A percentile compares a stretch with the other conserved stretches of the same genome.
These are phyloP conservation scores for Nesospiza acunhae DNA, from an alignment of 2,113 vertebrate genomes.

Conservation along the genomic window DNA sequence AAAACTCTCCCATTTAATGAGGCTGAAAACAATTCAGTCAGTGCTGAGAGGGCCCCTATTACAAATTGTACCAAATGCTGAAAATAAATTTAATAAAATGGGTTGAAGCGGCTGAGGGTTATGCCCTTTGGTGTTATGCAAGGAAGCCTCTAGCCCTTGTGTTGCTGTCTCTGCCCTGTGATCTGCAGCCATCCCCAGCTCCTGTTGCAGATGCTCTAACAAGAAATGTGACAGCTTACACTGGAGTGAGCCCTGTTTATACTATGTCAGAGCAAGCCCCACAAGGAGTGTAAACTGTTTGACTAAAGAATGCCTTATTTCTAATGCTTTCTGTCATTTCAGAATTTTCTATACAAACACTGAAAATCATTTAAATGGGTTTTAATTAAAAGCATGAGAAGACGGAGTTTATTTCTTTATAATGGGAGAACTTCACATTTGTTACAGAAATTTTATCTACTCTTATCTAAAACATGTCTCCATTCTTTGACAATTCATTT, in stretches of 20 bases:
- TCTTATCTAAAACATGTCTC: background rate
- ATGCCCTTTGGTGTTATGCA: background rate
- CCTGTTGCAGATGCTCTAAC: background rate
- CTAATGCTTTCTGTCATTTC: conserved; percentile 10
- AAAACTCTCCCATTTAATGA: background rate
- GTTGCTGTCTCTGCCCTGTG: background rate
- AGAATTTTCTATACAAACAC: conserved; percentile 45
- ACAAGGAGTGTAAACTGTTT: background rate
- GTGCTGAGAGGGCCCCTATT: background rate
- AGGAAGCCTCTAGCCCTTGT: background rate
- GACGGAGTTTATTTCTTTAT: background rate
- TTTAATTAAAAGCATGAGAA: background rate
- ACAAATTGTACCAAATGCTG: background rate
- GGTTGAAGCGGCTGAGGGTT: background rate
- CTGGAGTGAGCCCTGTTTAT: conserved; percentile 15
- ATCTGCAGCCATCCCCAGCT: background rate
- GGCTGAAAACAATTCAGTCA: background rate
- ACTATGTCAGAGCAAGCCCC: background rate
- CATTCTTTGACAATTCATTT: background rate
- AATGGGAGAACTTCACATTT: background rate
- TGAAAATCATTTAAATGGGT: background rate
- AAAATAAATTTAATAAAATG: background rate
- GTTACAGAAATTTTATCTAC: background rate
- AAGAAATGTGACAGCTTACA: background rate
- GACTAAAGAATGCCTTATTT: conserved; percentile 13